phyloP scores from a whole-genome alignment of 2,888 invertebrate genomes.

The Stegana nigrithorax region DNA sequence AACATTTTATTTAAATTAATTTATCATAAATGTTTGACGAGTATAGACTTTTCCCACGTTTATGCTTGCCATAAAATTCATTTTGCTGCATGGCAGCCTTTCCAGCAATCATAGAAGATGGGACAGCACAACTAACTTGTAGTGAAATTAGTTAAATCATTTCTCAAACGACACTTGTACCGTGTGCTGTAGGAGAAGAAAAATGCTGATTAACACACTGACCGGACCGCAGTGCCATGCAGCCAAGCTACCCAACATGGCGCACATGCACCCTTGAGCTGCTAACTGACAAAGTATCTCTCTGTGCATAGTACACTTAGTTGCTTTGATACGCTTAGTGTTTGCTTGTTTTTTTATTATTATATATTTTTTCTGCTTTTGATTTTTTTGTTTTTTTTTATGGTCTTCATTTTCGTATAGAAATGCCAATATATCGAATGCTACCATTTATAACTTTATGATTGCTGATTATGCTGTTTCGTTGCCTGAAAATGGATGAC shows the following conservation, averaged over 20 bases:
- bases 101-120: too few species aligned
- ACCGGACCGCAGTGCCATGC: neutral
- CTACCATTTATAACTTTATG: constrained; percentile 66
- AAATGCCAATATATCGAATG: constrained; percentile 64
- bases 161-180: constrained; percentile 5
- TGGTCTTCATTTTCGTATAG: too few species aligned
- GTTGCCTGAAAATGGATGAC: constrained; percentile 59
- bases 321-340: neutral
- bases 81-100: too few species aligned
- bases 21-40: too few species aligned
- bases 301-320: too few species aligned
- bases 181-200: neutral
- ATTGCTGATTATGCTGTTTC: constrained; percentile 65
- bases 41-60: neutral
- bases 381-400: too few species aligned
- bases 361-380: constrained; percentile 15
- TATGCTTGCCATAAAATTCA: too few species aligned
- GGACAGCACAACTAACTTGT: neutral
- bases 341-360: too few species aligned
- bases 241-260: neutral
- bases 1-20: too few species aligned
- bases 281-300: too few species aligned
- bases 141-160: neutral
- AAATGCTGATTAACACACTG: constrained; percentile 57
- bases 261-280: neutral